These are phyloP conservation scores for Artemia franciscana DNA, from an alignment of 1,140 invertebrate genomes.

Conservation along the genomic window DNA sequence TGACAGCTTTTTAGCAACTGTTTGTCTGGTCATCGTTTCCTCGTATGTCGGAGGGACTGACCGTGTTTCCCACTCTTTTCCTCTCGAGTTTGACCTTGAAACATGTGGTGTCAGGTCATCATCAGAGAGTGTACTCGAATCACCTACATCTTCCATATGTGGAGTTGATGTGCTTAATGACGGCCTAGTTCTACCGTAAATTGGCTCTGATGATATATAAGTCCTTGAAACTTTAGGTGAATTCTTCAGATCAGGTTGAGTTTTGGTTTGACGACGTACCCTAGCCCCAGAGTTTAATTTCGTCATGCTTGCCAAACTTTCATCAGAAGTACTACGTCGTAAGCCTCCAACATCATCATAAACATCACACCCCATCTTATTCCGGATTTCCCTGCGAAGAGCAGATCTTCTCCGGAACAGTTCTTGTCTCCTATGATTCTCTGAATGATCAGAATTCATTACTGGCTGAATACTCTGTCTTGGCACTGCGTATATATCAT, in stretches of 20 bases:
- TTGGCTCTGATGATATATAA: background rate
- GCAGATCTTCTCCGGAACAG: conserved; percentile 26
- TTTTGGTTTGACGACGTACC: conserved; percentile 1
- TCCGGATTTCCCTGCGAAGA: conserved; percentile 13
- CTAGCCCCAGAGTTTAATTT: background rate
- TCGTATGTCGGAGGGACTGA: conserved; percentile 11
- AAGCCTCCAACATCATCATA: conserved; percentile 11
- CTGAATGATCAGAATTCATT: background rate
- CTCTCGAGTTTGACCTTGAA: conserved; percentile 26
- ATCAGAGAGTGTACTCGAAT: conserved; percentile 26
- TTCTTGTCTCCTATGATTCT: conserved; percentile 24
- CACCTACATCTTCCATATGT: conserved; percentile 20
- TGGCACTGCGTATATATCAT: conserved; percentile 12
- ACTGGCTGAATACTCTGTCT: background rate
- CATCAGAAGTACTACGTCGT: conserved; percentile 22
- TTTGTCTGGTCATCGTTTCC: conserved; percentile 9
- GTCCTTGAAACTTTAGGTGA: conserved; percentile 11
- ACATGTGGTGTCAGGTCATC: conserved; percentile 29
- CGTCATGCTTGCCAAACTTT: conserved; percentile 17
- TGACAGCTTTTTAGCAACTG: background rate
- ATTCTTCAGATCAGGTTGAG: conserved; percentile 12
- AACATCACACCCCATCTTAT: background rate
- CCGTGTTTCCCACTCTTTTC: conserved; percentile 19
- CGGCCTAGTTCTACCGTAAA: background rate
- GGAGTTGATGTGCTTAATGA: conserved; percentile 18